Base-by-base conservation (phyloP, 2,113 vertebrate genomes). In the Brachyhypopomus gauderio region DNA sequence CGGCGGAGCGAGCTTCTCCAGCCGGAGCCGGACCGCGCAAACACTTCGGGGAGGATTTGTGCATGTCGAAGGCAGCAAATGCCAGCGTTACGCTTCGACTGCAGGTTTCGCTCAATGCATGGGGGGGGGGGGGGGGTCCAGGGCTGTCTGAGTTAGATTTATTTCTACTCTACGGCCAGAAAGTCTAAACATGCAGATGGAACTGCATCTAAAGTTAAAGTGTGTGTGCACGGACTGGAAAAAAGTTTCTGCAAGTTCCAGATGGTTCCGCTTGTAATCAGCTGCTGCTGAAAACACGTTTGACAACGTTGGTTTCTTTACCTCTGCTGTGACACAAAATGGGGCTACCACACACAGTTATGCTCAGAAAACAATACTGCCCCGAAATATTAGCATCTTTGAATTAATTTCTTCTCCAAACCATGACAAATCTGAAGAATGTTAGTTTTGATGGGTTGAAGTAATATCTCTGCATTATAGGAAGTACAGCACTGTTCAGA, bases 21-120 rank as follows among this genome's bases (percentile, higher is more conserved):
- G 17, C 22, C 6, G 9, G 81, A 78, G 22, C 55, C 30, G 55
- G 45, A 12, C 56, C 23, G 25, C 22, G 36, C 70, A 70, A 41
- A 71, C 60, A 71, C 34, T 66, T 25, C 52, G 23, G 25, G 38
- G 52, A 75, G 48, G 55, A 81, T 76, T 52, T 60, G 23, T 81
- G 70, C 36, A 9, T 34, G 73, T 76, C 69, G 6, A 2, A 75
- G 48, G 38, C 48, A 66, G 20, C 71, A 81, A 81, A 58, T 67
- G 38, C 38, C 22, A 34, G 45, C 19, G 48, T 55, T 56, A 73
- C 45, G 23, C 48, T 56, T 56, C 8, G 30, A 69, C 62, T 45
- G 48, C 60, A 4, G 62, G 17, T 75, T 75, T 75, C n/a, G 5
- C 58, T 22, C 66, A 70, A 22, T 67, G 58, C 62, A 30, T 25